phyloP scores from a whole-genome alignment of 2,113 vertebrate species.

The Jacana jacana region DNA sequence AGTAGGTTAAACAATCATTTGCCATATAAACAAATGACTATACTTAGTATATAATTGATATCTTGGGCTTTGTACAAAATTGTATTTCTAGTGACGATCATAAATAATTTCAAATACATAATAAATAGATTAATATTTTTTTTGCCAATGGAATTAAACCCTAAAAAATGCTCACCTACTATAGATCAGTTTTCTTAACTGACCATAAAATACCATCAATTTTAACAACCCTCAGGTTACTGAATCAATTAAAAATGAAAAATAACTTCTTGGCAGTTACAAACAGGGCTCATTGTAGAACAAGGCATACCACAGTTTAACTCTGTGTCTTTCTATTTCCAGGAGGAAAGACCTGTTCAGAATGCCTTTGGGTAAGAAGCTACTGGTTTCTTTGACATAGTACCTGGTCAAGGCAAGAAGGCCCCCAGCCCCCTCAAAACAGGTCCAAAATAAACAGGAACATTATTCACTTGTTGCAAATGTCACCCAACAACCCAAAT shows the following conservation, averaged over 20 bases:
- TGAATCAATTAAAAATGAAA: neutral
- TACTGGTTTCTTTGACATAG: neutral
- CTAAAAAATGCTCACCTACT: neutral
- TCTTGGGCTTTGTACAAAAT: neutral
- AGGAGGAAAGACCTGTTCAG: neutral
- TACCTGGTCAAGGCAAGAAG: neutral
- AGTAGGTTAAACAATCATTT: neutral
- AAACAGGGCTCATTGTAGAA: neutral
- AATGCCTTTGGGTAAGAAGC: neutral
- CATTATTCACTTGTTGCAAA: neutral
- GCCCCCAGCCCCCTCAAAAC: neutral
- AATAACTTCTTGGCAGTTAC: neutral
- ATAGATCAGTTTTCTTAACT: neutral
- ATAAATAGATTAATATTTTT: neutral
- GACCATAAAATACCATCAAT: neutral
- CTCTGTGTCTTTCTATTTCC: neutral
- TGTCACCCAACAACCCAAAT: neutral
- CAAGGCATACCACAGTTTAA: neutral
- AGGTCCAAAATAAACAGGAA: neutral
- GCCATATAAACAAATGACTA: neutral
- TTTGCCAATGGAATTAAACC: neutral
- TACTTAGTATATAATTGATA: neutral
- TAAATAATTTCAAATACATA: neutral
- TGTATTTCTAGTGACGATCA: neutral
- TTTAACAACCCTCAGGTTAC: neutral